Conservation (phyloP, 2,888 invertebrate species). For the Apotomis turbidana region DNA sequence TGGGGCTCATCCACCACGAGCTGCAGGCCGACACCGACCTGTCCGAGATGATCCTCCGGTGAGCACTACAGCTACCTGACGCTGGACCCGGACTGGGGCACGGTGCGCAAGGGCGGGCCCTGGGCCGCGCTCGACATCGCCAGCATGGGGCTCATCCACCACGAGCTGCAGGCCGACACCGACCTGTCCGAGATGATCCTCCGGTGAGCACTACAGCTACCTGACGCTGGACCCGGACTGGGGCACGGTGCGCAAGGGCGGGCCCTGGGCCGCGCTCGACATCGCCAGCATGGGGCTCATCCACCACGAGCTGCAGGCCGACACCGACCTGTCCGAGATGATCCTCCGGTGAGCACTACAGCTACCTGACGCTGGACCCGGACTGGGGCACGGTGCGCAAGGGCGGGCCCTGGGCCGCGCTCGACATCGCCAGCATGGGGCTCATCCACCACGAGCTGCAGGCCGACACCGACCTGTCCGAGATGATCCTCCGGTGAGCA, state of each 20-base stretch:
- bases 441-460: constrained; percentile 90
- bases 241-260: constrained; percentile 87
- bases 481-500: constrained; percentile 90
- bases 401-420: constrained; percentile 51
- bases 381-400: constrained; percentile 90
- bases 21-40: constrained; percentile 85
- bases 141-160: constrained; percentile 88
- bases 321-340: constrained; percentile 88
- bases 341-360: constrained; percentile 91
- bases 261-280: too few species aligned
- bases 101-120: constrained; percentile 84
- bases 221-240: constrained; percentile 91
- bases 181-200: constrained; percentile 90
- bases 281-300: constrained; percentile 85
- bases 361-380: constrained; percentile 90
- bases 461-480: constrained; percentile 85
- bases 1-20: constrained; percentile 90
- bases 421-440: constrained; percentile 75
- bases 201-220: constrained; percentile 91
- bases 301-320: constrained; percentile 88
- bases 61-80: constrained; percentile 90
- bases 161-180: constrained; percentile 86
- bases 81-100: constrained; percentile 90
- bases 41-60: constrained; percentile 92
- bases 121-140: neutral